Base-by-base conservation (phyloP, 2,797 vertebrate genomes). In the Tolypeutes matacus region DNA sequence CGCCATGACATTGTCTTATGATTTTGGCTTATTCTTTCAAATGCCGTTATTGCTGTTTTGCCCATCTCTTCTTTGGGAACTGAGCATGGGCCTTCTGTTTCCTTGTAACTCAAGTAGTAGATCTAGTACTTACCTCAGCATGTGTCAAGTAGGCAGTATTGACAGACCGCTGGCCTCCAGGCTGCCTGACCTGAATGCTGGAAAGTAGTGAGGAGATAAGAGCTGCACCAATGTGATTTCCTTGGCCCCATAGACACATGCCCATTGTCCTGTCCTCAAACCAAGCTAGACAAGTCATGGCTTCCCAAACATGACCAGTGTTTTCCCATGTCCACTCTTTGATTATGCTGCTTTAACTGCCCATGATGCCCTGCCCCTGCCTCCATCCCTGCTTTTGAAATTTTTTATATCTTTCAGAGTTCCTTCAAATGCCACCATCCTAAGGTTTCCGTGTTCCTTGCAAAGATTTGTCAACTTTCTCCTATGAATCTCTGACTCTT, bases 1-100 rank as follows among this genome's bases (percentile, higher is more conserved):
- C 56, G 13, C 20, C 2, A 1, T 14, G 11, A 29, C 25, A 25
- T 1, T 1, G n/a, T 29, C 75, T 60, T 29, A 31, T 29, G 25
- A 86, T n/a, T 14, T 69, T 46, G 36, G 5, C 27, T 34, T 51
- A 15, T 87, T n/a, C 70, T 93, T 91, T 77, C 89, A 86, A 77
- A 36, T 39, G 49, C 4, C 53, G 20, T 67, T 36, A 58, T 56
- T 39, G 31, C 51, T 76, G 4, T 73, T 60, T 92, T 25, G 8
- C 15, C 60, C 58, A 15, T 39, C 14, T 88, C 51, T 87, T 89
- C 31, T 14, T 64, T 53, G 62, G 13, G 18, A n/a, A 23, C 46
- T 75, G 8, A 69, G 82, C 69, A n/a, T 1, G 5, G 7, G 3
- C 29, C 39, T 88, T 76, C 56, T 69, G 23, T 80, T 64, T 78